Conservation (phyloP, 2,797 vertebrate genomes). For the Malurus leucopterus region DNA sequence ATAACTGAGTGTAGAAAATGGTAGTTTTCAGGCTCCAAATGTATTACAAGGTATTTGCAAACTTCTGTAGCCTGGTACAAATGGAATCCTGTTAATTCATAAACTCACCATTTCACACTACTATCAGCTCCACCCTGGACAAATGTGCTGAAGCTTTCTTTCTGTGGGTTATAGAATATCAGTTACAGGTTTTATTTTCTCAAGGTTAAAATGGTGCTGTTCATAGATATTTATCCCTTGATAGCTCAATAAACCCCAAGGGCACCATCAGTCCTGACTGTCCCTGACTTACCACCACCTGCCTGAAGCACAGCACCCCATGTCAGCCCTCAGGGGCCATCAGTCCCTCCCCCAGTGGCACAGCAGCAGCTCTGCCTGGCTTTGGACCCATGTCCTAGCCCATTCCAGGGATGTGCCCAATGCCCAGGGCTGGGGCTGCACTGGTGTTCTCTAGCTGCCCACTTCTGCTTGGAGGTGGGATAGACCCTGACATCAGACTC, state of each 20-base stretch:
- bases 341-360: fast-evolving
- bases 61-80: background rate
- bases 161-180: background rate
- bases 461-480: background rate
- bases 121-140: background rate
- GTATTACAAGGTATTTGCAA: background rate
- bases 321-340: fast-evolving
- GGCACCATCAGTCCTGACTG: background rate
- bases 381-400: fast-evolving
- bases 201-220: background rate
- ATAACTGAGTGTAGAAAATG: background rate
- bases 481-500: fast-evolving
- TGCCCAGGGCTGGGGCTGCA: background rate
- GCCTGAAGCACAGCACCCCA: background rate
- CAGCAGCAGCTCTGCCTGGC: no score
- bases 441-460: background rate
- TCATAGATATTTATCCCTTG: background rate
- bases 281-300: fast-evolving
- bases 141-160: background rate
- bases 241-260: background rate
- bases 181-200: background rate
- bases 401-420: background rate
- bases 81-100: background rate
- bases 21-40: background rate
- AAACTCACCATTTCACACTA: background rate